A percentile compares a stretch with the other conserved stretches of the same genome.
Conservation (phyloP, 2,113 vertebrate genomes). For the Miniopterus natalensis region DNA sequence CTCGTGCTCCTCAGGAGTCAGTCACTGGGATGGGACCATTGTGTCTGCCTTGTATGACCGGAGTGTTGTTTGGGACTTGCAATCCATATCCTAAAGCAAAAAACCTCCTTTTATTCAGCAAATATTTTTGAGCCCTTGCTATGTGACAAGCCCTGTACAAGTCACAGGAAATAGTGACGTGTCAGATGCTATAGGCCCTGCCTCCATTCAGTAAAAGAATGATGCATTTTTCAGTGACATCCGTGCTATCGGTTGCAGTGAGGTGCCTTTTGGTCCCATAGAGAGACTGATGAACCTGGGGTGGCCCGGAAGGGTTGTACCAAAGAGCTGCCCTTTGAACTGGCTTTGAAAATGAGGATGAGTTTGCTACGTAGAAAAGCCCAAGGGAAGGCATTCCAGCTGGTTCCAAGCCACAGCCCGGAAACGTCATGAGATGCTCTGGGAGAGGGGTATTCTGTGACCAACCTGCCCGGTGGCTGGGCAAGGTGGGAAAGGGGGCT, state of each 20-base stretch:
- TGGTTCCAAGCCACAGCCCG: neutral
- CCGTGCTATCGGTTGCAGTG: neutral
- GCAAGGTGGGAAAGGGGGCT: neutral
- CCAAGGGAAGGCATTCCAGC: neutral
- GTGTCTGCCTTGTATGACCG: neutral
- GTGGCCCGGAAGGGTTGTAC: neutral
- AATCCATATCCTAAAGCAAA: neutral
- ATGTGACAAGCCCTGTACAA: neutral
- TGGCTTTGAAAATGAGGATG: neutral
- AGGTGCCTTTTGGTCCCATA: neutral
- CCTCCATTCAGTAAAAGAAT: neutral
- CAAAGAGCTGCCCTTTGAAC: neutral
- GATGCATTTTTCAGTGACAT: neutral
- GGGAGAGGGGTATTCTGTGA: neutral
- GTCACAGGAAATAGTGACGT: neutral
- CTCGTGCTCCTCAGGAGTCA: no score
- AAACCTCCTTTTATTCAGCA: neutral
- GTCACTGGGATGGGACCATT: neutral
- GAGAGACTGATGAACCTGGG: neutral
- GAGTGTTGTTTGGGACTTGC: neutral
- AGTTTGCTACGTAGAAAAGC: neutral
- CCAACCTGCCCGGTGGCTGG: neutral
- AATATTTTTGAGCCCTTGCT: neutral
- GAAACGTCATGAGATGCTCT: neutral
- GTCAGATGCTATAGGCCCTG: neutral